Conservation (phyloP, 2,113 vertebrate species). For the Tachysurus fulvidraco region DNA sequence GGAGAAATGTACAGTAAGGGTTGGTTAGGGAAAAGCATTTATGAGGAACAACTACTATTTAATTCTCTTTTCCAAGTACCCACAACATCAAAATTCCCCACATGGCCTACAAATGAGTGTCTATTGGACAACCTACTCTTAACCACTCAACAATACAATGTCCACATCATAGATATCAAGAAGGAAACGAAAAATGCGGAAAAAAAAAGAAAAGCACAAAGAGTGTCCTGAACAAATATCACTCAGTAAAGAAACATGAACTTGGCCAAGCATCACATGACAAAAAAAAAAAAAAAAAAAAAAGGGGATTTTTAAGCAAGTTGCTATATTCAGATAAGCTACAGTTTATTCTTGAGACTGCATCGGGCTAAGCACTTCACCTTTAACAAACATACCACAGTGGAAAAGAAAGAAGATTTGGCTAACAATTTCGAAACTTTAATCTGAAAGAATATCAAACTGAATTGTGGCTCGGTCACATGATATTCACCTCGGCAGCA, state of each 20-base stretch:
- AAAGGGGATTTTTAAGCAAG: slow-evolving; percentile 20
- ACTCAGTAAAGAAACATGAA: not conserved
- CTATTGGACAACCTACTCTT: no score
- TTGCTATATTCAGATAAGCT: not conserved
- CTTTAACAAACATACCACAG: not conserved
- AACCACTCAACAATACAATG: not conserved
- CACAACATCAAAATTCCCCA: not conserved
- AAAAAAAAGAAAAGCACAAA: not conserved
- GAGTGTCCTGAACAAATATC: not conserved
- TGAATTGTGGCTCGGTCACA: not conserved
- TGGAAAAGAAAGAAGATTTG: not conserved
- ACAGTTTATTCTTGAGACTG: not conserved
- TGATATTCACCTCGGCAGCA: not conserved
- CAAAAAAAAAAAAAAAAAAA: not conserved
- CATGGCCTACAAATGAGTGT: rapidly evolving
- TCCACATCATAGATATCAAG: not conserved
- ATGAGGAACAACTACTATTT: not conserved
- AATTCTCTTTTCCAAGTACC: not conserved
- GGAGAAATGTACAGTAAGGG: not conserved
- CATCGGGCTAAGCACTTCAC: not conserved
- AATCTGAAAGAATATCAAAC: no score
- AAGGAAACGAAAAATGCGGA: not conserved
- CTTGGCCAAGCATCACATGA: slow-evolving; percentile 4
- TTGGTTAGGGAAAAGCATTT: not conserved
- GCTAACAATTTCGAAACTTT: not conserved